Evolutionary conservation across 2,113 vertebrate genomes (phyloP).

Genomic region (Sinosuthora webbiana): DNA sequence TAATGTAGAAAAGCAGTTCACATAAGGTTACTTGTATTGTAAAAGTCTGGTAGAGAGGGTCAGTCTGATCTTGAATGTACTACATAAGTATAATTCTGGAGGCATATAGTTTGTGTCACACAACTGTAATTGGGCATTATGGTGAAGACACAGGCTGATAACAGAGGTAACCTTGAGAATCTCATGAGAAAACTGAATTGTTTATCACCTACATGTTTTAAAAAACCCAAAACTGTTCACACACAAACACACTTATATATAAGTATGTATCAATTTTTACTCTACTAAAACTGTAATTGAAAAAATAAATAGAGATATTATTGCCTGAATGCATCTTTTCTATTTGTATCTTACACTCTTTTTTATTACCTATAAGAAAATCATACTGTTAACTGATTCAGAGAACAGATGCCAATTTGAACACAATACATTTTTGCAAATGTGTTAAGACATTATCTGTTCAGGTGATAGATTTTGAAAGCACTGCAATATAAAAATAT

Average conservation of each 20-base stretch:
- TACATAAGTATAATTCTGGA: neutral
- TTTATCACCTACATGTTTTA: neutral
- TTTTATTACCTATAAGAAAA: neutral
- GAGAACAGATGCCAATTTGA: neutral
- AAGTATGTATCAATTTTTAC: neutral
- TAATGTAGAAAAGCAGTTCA: neutral
- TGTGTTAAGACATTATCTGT: neutral
- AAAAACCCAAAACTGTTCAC: fast-evolving
- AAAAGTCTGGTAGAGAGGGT: neutral
- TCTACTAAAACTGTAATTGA: neutral
- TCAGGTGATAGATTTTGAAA: neutral
- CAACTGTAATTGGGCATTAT: neutral
- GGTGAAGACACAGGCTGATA: neutral
- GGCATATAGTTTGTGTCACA: neutral
- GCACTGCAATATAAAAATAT: neutral
- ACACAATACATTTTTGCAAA: neutral
- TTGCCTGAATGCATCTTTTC: neutral
- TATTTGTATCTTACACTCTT: neutral
- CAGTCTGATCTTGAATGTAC: neutral
- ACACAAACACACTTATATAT: neutral
- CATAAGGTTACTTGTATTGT: neutral
- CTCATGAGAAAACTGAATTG: neutral
- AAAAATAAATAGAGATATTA: neutral
- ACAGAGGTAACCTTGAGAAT: neutral
- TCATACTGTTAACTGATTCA: neutral